Percentiles rank a stretch among this genome's conserved stretches.
phyloP scores from a whole-genome alignment of 2,888 invertebrate genomes.

The Pachliopta kotzebuea region DNA sequence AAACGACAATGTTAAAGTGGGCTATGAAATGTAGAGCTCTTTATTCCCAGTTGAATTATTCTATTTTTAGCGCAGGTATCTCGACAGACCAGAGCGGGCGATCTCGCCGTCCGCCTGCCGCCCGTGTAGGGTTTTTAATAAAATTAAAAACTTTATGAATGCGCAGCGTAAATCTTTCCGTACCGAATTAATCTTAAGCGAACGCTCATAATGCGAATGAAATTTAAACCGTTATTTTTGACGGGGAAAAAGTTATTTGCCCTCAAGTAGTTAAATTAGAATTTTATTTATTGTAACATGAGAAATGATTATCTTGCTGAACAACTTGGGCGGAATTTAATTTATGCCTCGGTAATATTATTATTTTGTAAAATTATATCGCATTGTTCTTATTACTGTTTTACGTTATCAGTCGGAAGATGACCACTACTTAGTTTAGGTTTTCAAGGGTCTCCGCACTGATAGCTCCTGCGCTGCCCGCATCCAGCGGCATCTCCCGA shows the following conservation, averaged over 20 bases:
- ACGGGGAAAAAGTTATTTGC: conserved; percentile 13
- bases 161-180: conserved; percentile 41
- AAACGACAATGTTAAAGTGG: conserved; percentile 36
- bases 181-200: conserved; percentile 25
- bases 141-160: conserved; percentile 58
- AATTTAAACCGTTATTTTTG: conserved; percentile 22
- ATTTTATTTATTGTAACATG: not conserved
- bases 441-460: too few species aligned
- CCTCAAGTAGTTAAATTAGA: not conserved
- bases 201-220: conserved; percentile 24
- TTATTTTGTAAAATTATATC: too few species aligned
- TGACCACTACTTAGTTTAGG: too few species aligned
- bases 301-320: too few species aligned
- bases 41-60: conserved; percentile 47
- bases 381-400: too few species aligned
- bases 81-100: conserved; percentile 42
- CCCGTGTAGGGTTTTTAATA: conserved; percentile 43
- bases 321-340: too few species aligned
- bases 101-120: conserved; percentile 42
- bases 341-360: too few species aligned
- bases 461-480: too few species aligned
- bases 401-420: too few species aligned
- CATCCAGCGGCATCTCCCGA: too few species aligned
- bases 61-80: conserved; percentile 61
- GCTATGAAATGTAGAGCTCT: conserved; percentile 52